Conservation (phyloP, 2,888 invertebrate species). For the Leptinotarsa juncta region DNA sequence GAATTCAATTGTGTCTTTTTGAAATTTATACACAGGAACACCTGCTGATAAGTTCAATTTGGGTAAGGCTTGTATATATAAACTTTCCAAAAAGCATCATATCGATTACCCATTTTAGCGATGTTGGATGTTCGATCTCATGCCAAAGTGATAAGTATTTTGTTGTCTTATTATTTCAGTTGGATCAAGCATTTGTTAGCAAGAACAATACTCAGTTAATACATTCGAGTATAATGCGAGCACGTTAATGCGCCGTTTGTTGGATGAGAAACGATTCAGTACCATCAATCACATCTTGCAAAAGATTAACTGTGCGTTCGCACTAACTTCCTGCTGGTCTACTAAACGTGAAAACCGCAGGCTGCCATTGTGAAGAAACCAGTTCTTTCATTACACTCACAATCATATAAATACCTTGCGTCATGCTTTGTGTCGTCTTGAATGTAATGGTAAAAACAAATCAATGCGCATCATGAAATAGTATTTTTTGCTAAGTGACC, state of each 20-base stretch:
- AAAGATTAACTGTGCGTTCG: conserved; percentile 53
- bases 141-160: not conserved
- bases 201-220: not conserved
- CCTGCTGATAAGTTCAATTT: no score
- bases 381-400: conserved; percentile 55
- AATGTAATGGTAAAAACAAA: conserved; percentile 34
- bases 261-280: conserved; percentile 27
- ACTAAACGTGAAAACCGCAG: conserved; percentile 57
- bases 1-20: no score
- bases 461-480: not conserved
- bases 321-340: conserved; percentile 58
- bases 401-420: conserved; percentile 52
- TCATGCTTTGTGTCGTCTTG: conserved; percentile 27
- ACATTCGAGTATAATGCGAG: conserved; percentile 23
- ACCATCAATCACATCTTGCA: conserved; percentile 52
- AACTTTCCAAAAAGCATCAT: no score
- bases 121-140: no score
- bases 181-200: not conserved
- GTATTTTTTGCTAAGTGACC: not conserved
- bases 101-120: no score
- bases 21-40: no score
- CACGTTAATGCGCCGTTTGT: conserved; percentile 29
- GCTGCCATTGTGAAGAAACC: conserved; percentile 57
- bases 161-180: not conserved
- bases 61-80: no score